phyloP scores from a whole-genome alignment of 2,888 invertebrate genomes.

The Diloba caeruleocephala region DNA sequence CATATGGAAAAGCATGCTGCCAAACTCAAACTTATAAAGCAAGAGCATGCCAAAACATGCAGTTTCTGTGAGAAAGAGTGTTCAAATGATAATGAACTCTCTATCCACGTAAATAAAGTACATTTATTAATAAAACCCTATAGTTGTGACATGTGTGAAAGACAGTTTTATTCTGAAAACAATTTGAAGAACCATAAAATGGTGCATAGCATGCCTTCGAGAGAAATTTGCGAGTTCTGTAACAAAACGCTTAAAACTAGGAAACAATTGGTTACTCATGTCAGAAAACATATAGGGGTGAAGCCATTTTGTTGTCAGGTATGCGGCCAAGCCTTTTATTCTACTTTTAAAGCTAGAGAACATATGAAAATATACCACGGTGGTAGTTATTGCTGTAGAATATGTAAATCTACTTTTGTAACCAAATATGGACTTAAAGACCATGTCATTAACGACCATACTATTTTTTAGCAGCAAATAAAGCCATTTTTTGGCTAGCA shows the following conservation, averaged over 20 bases:
- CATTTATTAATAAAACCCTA: constrained; percentile 84
- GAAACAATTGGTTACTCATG: constrained; percentile 75
- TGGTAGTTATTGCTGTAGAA: constrained; percentile 73
- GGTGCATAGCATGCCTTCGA: constrained; percentile 68
- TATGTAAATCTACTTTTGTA: constrained; percentile 71
- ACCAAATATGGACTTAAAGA: constrained; percentile 69
- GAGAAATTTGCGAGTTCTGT: constrained; percentile 78
- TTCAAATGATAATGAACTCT: constrained; percentile 74
- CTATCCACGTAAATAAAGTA: constrained; percentile 79
- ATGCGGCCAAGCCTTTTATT: constrained; percentile 73
- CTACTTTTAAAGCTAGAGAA: constrained; percentile 61
- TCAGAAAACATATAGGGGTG: constrained; percentile 78
- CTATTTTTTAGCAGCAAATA: constrained; percentile 62
- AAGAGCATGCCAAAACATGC: constrained; percentile 65
- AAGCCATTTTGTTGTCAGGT: constrained; percentile 76
- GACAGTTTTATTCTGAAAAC: constrained; percentile 76
- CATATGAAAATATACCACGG: constrained; percentile 78
- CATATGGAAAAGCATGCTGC: constrained; percentile 74
- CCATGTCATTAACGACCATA: constrained; percentile 71
- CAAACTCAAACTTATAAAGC: constrained; percentile 62
- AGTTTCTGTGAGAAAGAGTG: constrained; percentile 82
- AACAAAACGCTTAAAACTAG: constrained; percentile 72
- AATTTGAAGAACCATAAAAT: constrained; percentile 76
- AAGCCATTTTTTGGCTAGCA: constrained; percentile 27
- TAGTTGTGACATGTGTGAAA: constrained; percentile 82